Base-by-base conservation (phyloP, 2,888 invertebrate genomes). In the Dicyrtomina minuta region DNA sequence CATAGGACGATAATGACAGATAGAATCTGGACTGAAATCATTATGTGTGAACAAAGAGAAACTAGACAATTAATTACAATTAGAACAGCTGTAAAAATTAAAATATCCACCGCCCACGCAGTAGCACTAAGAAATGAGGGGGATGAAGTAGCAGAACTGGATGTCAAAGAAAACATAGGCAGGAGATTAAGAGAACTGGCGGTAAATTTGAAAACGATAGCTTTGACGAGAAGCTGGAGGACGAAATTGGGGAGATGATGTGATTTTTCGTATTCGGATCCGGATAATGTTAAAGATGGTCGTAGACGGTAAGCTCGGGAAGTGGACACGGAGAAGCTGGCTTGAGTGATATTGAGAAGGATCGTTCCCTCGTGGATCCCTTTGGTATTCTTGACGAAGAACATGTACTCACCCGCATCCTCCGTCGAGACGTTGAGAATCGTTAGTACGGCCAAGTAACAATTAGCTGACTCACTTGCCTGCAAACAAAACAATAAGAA, bases 311-410 rank as follows among this genome's bases (percentile, higher is more conserved):
- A 67, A 66, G 68, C 70, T 68, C 68, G 61, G 49, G 75, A 76
- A 61, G 68, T 72, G 58, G 79, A 79, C 39, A 79, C 72, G 66
- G 79, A 79, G 73, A 75, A 79, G 70, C 79, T 79, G 56, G 79
- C 79, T 72, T 78, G 79, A 20, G 87, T 87, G 80, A 88, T 86
- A 81, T 88, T 88, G 75, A 88, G 83, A 78, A 84, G 83, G 79
- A 88, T 85, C 74, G 84, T 84, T 61, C 87, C 87, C 80, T 88
- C 88, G 56, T 87, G 85, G 74, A 87, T 82, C 66, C 88, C 88
- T 77, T 85, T 85, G 46, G 85, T 82, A 64, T 88, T 88, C 77
- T 87, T 84, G 39, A 88, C 88, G 72, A 88, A 81, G 75, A 88
- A 84, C 74, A 85, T 83, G 82, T 88, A 87, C 80, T 88, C 88